Evolutionary conservation across 2,888 invertebrate genomes (phyloP).

Genomic region (Parascotia fuliginaria): DNA sequence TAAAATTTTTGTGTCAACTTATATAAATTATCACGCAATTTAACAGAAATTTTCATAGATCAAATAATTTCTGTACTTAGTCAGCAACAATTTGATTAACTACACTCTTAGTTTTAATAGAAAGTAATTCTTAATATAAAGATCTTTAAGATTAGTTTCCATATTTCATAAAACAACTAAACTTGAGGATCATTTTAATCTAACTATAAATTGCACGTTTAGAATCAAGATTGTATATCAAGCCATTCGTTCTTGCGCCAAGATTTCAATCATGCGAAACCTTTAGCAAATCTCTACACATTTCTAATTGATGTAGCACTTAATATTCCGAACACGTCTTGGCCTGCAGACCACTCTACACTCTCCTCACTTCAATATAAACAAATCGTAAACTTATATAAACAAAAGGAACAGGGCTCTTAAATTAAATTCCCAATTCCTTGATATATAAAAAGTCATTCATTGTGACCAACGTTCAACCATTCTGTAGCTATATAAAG

Average conservation of each 20-base stretch:
- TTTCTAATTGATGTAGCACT: constrained; percentile 33
- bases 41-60: too few species aligned
- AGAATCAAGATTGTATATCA: neutral
- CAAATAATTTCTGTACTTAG: too few species aligned
- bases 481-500: constrained; percentile 48
- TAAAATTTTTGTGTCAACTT: too few species aligned
- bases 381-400: constrained; percentile 39
- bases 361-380: constrained; percentile 18
- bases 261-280: neutral
- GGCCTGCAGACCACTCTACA: constrained; percentile 18
- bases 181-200: neutral
- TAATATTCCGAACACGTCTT: constrained; percentile 40
- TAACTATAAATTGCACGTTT: neutral
- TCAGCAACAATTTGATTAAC: too few species aligned
- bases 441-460: constrained; percentile 52
- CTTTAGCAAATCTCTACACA: constrained; percentile 18
- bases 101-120: too few species aligned
- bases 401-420: constrained; percentile 19
- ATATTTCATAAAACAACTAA: too few species aligned
- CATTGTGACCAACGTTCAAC: constrained; percentile 49
- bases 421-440: constrained; percentile 44
- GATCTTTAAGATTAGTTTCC: too few species aligned
- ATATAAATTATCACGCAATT: too few species aligned
- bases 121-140: too few species aligned
- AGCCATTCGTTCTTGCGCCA: neutral